Evolutionary conservation across 2,113 vertebrate species (phyloP), one percentile per base, ranked within the genome.

Genomic region (Engystomops pustulosus): DNA sequence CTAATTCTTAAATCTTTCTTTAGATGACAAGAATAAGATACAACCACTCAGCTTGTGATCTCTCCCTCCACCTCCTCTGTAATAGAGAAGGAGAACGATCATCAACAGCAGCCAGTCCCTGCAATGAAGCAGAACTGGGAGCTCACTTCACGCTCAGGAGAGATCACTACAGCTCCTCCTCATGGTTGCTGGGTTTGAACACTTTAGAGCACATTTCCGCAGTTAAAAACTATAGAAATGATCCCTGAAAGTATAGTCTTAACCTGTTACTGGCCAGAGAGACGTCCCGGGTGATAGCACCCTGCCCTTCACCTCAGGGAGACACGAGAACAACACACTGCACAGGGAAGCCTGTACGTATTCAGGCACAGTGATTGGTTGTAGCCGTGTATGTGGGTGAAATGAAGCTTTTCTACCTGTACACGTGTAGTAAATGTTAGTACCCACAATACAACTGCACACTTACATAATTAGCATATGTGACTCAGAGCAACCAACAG

Each of bases 161-260:
- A 41, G 0, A 76, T 72, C 38, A 0, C 82, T 75, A 0, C 0
- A 0, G 0, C 75, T 87, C 86, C 0, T 87, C 85, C 77, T 89
- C 84, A 41, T 87, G 82, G 86, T 65, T 86, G 85, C 2, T 32
- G 49, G 80, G 86, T 32, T 65, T 41, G 65, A 83, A 86, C 86
- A 87, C 71, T 1, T 25, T 87, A 51, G 88, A 86, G 84, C 74
- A 83, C 83, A 44, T 86, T 86, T 82, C 80, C 81, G 82, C 79
- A 86, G 68, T 85, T 32, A 85, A 67, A 0, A 11, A 62, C 58
- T 62, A 62, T 62, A 62, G 58, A 62, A 62, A 62, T 62, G 58
- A 62, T 62, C 58, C 58, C 58, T 62, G 58, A 62, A 62, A 62
- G 58, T 62, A 62, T 30, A 62, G 58, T 62, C 58, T 62, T 62